Evolutionary conservation across 1,140 invertebrate genomes (phyloP).

Genomic region (Heliothis subflexa): DNA sequence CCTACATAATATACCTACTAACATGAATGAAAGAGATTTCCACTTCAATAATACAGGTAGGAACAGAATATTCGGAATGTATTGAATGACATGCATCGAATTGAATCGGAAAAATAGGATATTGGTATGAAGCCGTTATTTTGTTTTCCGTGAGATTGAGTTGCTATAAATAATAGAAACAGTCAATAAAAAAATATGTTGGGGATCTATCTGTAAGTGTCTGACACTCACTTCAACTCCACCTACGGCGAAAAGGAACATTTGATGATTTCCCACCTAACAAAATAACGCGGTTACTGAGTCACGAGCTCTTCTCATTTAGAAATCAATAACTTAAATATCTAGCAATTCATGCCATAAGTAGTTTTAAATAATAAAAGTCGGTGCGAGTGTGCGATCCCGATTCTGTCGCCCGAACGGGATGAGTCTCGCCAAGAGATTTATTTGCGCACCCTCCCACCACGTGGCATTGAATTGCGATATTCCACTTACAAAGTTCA

Average conservation of each 20-base stretch:
- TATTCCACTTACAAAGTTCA: not conserved
- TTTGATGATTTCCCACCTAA: not conserved
- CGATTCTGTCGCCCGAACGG: slow-evolving; percentile 57
- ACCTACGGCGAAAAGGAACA: not conserved
- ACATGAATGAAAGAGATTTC: not conserved
- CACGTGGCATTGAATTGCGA: slow-evolving; percentile 19
- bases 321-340: slow-evolving; percentile 6
- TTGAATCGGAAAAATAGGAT: too few relatives aligned
- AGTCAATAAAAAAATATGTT: too few relatives aligned
- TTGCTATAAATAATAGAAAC: too few relatives aligned
- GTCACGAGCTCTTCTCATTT: not conserved
- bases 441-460: slow-evolving; percentile 56
- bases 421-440: slow-evolving; percentile 58
- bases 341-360: slow-evolving; percentile 20
- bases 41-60: not conserved
- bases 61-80: too few relatives aligned
- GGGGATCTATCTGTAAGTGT: too few relatives aligned
- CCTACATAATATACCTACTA: too few relatives aligned
- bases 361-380: slow-evolving; percentile 53
- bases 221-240: too few relatives aligned
- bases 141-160: too few relatives aligned
- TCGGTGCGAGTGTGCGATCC: slow-evolving; percentile 47
- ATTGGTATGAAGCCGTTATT: too few relatives aligned
- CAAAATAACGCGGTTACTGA: not conserved
- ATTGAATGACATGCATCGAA: too few relatives aligned